phyloP scores from a whole-genome alignment of 2,888 invertebrate genomes.

The Cheilosia scutellata region DNA sequence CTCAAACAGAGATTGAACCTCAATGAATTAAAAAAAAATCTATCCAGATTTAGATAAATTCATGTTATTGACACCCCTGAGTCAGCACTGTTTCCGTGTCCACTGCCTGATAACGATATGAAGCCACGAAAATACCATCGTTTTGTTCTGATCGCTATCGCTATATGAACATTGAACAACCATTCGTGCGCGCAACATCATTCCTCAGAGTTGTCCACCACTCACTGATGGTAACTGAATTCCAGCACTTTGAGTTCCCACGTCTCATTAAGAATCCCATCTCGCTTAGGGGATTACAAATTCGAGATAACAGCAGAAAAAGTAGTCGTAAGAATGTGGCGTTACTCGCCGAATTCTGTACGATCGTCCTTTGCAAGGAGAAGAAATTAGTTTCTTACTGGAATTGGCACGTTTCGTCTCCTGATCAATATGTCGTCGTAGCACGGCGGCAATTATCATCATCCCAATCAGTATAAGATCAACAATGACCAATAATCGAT shows the following conservation, averaged over 20 bases:
- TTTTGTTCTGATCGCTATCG: constrained; percentile 61
- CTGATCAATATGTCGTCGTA: neutral
- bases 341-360: constrained; percentile 66
- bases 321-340: constrained; percentile 54
- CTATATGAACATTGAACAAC: constrained; percentile 30
- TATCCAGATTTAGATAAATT: too few species aligned
- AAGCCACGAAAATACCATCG: constrained; percentile 46
- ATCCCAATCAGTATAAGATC: constrained; percentile 55
- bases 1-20: too few species aligned
- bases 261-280: constrained; percentile 81
- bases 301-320: constrained; percentile 66
- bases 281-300: constrained; percentile 70
- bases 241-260: constrained; percentile 77
- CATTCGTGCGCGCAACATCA: constrained; percentile 64
- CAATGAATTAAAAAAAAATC: too few species aligned
- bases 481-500: constrained; percentile 68
- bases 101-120: constrained; percentile 2
- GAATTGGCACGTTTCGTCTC: constrained; percentile 46
- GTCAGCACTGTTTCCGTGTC: too few species aligned
- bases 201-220: constrained; percentile 67
- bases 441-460: constrained; percentile 54
- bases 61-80: too few species aligned
- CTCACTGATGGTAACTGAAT: constrained; percentile 56
- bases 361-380: constrained; percentile 5
- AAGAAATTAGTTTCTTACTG: constrained; percentile 44